Base-by-base conservation (phyloP, 1,140 invertebrate genomes). In the Panagrolaimus sp. region DNA sequence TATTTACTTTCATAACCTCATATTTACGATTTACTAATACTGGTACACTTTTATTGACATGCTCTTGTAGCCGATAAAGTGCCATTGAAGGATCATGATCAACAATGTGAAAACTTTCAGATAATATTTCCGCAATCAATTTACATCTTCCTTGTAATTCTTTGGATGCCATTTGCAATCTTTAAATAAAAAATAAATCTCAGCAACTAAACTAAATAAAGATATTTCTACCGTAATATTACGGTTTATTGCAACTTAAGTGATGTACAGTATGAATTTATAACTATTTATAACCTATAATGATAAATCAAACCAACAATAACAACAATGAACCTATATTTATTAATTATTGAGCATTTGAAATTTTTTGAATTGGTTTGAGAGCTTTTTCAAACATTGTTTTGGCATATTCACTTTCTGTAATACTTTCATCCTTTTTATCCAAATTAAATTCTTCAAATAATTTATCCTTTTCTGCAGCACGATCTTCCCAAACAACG, bases 81-180 rank as follows among this genome's bases (percentile, higher is more conserved):
- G 85, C 85, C 71, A 86, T 72, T 7, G 84, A 85, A 25, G 85
- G 85, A 64, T 86, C 85, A 79, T 86, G 85, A 25, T 85, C 84
- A 45, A 86, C 74, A 27, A 85, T 74, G 71, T 86, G 83, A 62
- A 85, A 69, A 72, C 79, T 83, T 69, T 86, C 85, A 9, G 85
- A 85, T 23, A 86, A 70, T 61, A 81, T 83, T 63, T 86, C 85
- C 46, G 84, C 73, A 45, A 85, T 85, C 16, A 70, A 69, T 45
- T 75, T 76, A 2, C 75, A 77, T 11, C 71, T 71, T 2, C 31
- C 27, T 43, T 76, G 66, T 0, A 74, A 13, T 45, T 67, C 66
- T 5, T 44, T 51, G 1, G 57, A 69, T 42, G 51, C 51, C 51
- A 57, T 57, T 2, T n/a, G 11, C 2, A 16, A 38, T 38, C 7